These are phyloP conservation scores for Caranx melampygus DNA, from an alignment of 2,113 vertebrate species.

Conservation along the genomic window DNA sequence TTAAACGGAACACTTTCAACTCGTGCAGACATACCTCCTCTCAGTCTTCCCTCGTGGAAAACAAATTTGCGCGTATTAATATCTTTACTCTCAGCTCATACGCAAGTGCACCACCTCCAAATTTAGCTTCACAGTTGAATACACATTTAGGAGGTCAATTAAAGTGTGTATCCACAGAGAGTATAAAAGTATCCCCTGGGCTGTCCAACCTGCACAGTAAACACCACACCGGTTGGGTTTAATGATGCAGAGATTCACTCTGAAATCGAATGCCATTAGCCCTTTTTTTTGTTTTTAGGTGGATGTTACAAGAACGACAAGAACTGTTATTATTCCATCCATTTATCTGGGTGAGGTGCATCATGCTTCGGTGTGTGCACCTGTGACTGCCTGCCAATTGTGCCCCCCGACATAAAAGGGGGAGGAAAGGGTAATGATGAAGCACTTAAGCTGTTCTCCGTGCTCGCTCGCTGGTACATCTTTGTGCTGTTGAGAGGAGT, in stretches of 20 bases:
- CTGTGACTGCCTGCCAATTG: slow-evolving; percentile 31
- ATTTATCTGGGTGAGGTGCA: slow-evolving; percentile 42
- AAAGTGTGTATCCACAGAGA: not conserved
- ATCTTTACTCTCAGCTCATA: not conserved
- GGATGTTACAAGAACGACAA: slow-evolving; percentile 30
- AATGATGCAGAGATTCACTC: slow-evolving; percentile 42
- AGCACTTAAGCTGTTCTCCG: slow-evolving; percentile 46
- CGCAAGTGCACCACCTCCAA: not conserved
- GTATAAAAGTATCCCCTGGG: not conserved
- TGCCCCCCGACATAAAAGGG: not conserved
- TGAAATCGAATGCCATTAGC: slow-evolving; percentile 56
- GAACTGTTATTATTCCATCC: slow-evolving; percentile 20
- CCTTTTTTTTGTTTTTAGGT: slow-evolving; percentile 16
- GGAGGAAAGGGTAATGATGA: slow-evolving; percentile 36
- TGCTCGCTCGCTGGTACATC: slow-evolving; percentile 34
- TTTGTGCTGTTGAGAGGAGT: slow-evolving; percentile 42
- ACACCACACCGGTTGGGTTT: slow-evolving; percentile 39
- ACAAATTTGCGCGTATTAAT: not conserved
- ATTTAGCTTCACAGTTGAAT: not conserved
- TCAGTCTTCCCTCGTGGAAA: not conserved
- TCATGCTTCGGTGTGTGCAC: slow-evolving; percentile 24
- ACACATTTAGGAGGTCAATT: not conserved
- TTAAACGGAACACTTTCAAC: not conserved
- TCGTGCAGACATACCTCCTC: not conserved
- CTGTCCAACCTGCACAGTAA: slow-evolving; percentile 20